phyloP scores from a whole-genome alignment of 2,113 vertebrate species.

The Craseonycteris thonglongyai region DNA sequence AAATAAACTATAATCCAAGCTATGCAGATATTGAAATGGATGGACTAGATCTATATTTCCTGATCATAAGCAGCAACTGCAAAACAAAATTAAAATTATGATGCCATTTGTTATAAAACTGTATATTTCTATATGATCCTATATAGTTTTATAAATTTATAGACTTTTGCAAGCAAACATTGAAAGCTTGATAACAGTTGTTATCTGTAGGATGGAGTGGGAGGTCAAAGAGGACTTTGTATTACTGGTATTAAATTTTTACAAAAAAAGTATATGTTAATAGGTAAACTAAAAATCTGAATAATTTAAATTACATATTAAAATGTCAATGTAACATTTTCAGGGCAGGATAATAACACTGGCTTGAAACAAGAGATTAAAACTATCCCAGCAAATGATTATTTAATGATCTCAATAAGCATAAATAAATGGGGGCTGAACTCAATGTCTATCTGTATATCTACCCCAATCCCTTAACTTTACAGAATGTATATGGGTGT shows the following conservation, averaged over 20 bases:
- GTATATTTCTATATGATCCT: neutral
- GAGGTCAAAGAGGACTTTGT: neutral
- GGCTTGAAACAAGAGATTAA: neutral
- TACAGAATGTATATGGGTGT: neutral
- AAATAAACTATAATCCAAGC: neutral
- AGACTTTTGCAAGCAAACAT: neutral
- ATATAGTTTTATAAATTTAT: neutral
- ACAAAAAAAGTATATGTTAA: neutral
- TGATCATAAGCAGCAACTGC: neutral
- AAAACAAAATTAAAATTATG: neutral
- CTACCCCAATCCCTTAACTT: neutral
- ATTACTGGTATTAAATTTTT: neutral
- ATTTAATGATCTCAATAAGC: neutral
- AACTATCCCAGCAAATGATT: neutral
- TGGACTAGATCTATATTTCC: neutral
- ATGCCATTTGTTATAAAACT: neutral
- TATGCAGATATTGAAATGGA: neutral
- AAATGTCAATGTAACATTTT: constrained; percentile 25
- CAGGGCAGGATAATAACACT: neutral
- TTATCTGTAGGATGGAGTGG: neutral
- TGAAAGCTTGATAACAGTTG: neutral
- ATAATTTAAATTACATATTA: neutral
- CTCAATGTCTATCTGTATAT: neutral
- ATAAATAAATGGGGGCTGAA: neutral
- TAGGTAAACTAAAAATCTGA: constrained; percentile 4